A percentile compares a stretch with the other conserved stretches of the same genome.
These are phyloP conservation scores for Ictalurus furcatus DNA, from an alignment of 2,113 vertebrate genomes.

Conservation along the genomic window DNA sequence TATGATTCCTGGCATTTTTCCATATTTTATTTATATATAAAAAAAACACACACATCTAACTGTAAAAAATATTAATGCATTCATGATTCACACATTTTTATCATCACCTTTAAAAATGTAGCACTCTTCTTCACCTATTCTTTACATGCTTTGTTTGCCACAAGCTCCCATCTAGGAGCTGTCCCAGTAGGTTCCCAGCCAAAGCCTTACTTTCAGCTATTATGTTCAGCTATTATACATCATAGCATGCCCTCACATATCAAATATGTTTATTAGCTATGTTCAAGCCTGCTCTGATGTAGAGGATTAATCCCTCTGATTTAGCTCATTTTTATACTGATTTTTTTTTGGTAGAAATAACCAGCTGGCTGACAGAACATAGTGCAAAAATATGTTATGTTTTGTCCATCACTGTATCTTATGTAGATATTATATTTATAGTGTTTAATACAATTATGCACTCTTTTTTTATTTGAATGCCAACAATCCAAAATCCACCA, in stretches of 20 bases:
- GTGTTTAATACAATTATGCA: not conserved
- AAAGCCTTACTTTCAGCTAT: not conserved
- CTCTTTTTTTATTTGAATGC: not conserved
- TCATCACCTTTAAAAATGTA: not conserved
- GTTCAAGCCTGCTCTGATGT: not conserved
- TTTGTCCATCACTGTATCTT: not conserved
- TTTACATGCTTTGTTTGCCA: not conserved
- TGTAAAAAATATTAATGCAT: not conserved
- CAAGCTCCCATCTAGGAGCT: not conserved
- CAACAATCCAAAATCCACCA: not conserved
- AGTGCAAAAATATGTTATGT: not conserved
- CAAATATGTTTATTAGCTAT: no score
- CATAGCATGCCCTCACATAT: no score
- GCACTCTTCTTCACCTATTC: not conserved
- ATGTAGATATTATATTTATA: not conserved
- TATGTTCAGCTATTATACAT: no score
- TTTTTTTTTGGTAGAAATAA: not conserved
- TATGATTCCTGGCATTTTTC: not conserved
- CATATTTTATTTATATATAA: not conserved
- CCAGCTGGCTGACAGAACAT: not conserved
- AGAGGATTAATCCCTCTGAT: not conserved
- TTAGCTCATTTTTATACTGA: not conserved
- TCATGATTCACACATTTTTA: not conserved
- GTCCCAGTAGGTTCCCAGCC: not conserved
- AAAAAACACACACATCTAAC: not conserved